These are phyloP conservation scores for Philereme transversata DNA, from an alignment of 2,888 invertebrate species.

Conservation along the genomic window DNA sequence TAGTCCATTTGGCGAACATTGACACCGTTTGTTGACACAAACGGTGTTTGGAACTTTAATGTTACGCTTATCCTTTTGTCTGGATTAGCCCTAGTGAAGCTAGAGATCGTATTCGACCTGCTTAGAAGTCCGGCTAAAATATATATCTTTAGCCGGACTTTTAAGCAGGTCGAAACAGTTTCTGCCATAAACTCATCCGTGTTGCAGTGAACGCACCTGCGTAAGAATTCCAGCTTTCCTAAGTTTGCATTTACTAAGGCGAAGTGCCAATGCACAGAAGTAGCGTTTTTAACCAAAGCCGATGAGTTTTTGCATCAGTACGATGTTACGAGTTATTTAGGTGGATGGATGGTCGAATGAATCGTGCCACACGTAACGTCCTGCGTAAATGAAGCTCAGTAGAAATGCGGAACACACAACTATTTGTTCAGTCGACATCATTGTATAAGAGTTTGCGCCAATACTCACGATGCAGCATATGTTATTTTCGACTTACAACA, in stretches of 20 bases:
- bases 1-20: slow-evolving; percentile 70
- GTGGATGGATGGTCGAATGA: slow-evolving; percentile 53
- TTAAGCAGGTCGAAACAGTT: background rate
- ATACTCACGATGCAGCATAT: slow-evolving; percentile 73
- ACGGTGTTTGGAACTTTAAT: slow-evolving; percentile 44
- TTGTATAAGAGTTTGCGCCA: slow-evolving; percentile 82
- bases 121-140: background rate
- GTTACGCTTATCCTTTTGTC: slow-evolving; percentile 38
- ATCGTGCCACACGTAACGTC: slow-evolving; percentile 65
- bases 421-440: slow-evolving; percentile 81
- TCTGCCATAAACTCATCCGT: slow-evolving; percentile 21
- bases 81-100: background rate
- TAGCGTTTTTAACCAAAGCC: slow-evolving; percentile 14
- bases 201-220: slow-evolving; percentile 17
- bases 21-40: slow-evolving; percentile 57
- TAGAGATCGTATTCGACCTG: slow-evolving; percentile 11
- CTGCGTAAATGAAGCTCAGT: slow-evolving; percentile 78
- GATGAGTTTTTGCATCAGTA: slow-evolving; percentile 32
- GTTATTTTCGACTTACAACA: slow-evolving; percentile 81
- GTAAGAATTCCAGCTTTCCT: slow-evolving; percentile 5
- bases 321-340: slow-evolving; percentile 44
- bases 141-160: no score
- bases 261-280: slow-evolving; percentile 21
- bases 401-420: slow-evolving; percentile 83
- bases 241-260: slow-evolving; percentile 4